Evolutionary conservation across 92 coral and sea anemone genomes (phyloP).

Genomic region (Epizoanthus scotinus): DNA sequence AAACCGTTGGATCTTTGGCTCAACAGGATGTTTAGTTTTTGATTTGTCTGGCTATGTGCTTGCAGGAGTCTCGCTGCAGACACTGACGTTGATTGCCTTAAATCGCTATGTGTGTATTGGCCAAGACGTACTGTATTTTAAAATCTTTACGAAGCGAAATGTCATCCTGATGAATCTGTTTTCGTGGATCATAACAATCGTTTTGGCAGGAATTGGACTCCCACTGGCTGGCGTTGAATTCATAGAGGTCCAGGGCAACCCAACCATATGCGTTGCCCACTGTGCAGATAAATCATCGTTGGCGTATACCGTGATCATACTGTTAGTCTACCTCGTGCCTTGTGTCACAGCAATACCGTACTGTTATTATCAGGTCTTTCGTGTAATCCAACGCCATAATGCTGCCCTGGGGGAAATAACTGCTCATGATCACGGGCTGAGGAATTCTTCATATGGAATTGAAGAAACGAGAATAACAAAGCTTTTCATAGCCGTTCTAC

Average conservation of each 20-base stretch:
- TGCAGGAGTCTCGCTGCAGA: slow-evolving; percentile 12
- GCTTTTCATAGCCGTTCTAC: slow-evolving; percentile 1
- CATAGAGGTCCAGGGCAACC: slow-evolving; percentile 1
- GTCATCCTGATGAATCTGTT: neutral
- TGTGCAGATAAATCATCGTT: neutral
- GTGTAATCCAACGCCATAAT: slow-evolving; percentile 3
- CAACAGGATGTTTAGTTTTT: slow-evolving; percentile 1
- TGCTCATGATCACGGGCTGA: neutral
- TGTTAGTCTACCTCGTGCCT: slow-evolving; percentile 1
- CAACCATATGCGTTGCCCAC: slow-evolving; percentile 12
- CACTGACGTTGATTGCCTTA: neutral
- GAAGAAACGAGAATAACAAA: slow-evolving; percentile 12
- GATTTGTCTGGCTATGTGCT: slow-evolving; percentile 5
- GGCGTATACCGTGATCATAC: neutral
- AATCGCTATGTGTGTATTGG: slow-evolving; percentile 14
- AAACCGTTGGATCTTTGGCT: slow-evolving; percentile 10
- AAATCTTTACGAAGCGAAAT: slow-evolving; percentile 6
- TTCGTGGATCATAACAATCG: slow-evolving; percentile 4
- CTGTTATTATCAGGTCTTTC: neutral
- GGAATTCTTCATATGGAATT: slow-evolving; percentile 1
- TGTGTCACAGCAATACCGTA: slow-evolving; percentile 4
- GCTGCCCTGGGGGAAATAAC: neutral
- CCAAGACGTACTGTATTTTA: neutral
- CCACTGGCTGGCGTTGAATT: slow-evolving; percentile 14
- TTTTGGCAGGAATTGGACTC: neutral